Conservation (phyloP, 2,113 vertebrate species). For the Orycteropus afer region DNA sequence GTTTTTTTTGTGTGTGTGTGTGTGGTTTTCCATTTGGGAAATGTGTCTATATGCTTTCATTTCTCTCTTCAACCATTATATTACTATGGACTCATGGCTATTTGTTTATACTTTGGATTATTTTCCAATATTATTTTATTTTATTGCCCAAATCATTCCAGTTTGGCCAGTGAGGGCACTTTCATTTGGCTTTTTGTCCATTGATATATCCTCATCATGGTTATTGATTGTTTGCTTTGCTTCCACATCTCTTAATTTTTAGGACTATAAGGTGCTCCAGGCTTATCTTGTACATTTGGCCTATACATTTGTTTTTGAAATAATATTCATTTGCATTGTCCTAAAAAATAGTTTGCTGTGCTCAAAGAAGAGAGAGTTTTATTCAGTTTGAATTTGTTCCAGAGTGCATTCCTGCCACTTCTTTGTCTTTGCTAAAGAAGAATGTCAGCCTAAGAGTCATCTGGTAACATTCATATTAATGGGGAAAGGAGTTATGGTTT, state of each 20-base stretch:
- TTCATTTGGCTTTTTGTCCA: not conserved
- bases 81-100: not conserved
- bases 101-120: not conserved
- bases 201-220: not conserved
- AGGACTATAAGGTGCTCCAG: accelerated
- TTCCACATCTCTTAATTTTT: not conserved
- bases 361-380: not conserved
- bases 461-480: conserved; percentile 73
- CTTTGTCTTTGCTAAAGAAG: conserved; percentile 49
- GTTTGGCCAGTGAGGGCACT: not conserved
- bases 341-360: not conserved
- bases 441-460: conserved; percentile 43
- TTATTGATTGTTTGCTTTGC: not conserved
- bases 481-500: conserved; percentile 64
- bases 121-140: not conserved
- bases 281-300: not conserved
- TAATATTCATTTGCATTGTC: not conserved
- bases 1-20: too few relatives aligned
- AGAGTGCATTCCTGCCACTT: conserved; percentile 42
- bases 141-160: too few relatives aligned
- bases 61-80: not conserved
- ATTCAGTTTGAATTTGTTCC: conserved; percentile 43
- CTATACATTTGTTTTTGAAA: not conserved
- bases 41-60: not conserved
- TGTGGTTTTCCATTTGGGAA: not conserved